phyloP scores from a whole-genome alignment of 92 coral and sea anemone species.

The Porites cylindrica region DNA sequence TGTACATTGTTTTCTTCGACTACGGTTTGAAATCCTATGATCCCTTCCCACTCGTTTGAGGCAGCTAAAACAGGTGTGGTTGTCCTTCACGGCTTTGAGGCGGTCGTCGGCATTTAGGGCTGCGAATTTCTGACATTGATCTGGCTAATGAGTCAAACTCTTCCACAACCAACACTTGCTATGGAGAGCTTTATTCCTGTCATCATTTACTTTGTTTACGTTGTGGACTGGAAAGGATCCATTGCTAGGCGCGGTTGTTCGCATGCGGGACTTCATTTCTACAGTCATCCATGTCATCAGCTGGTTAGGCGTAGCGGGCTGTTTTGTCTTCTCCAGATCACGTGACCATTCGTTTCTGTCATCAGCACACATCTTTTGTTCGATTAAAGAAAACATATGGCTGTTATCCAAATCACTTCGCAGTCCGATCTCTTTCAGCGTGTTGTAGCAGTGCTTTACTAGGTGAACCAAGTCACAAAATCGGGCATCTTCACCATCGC shows the following conservation, averaged over 20 bases:
- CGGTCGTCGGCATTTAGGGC: not conserved
- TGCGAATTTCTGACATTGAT: not conserved
- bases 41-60: constrained; percentile 8
- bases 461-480: constrained; percentile 68
- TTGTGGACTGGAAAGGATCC: not conserved
- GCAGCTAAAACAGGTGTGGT: constrained; percentile 2
- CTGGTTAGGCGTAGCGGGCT: constrained; percentile 41
- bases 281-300: constrained; percentile 70
- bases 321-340: not conserved
- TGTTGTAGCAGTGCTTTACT: constrained; percentile 42
- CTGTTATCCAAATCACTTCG: constrained; percentile 23
- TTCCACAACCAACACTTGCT: not conserved
- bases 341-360: not conserved
- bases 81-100: not conserved
- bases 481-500: constrained; percentile 66
- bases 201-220: not conserved
- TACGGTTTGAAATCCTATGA: not conserved
- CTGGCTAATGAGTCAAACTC: not conserved
- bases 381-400: not conserved
- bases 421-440: constrained; percentile 11
- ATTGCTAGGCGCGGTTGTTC: constrained; percentile 49
- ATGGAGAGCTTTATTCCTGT: not conserved
- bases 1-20: constrained; percentile 1
- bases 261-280: constrained; percentile 49
- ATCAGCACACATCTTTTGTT: too few relatives aligned